A percentile compares a stretch with the other conserved stretches of the same genome.
Evolutionary conservation across 2,113 vertebrate genomes (phyloP).

Genomic region (Paramisgurnus dabryanus): DNA sequence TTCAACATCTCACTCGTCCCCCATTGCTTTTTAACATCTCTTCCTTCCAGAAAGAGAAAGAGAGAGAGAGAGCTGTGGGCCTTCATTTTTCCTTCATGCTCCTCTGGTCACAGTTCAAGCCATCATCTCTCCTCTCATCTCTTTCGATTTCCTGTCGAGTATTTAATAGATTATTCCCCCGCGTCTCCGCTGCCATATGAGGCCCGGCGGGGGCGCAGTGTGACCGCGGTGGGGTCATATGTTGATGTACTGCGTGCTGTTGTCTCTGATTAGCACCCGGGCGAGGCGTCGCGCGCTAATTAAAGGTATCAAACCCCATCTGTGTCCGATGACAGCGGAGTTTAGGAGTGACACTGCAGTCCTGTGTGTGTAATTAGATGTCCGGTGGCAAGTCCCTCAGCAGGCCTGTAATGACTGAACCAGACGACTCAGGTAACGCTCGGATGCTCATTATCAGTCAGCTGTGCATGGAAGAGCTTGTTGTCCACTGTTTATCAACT

Average conservation of each 20-base stretch:
- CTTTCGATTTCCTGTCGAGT: conserved; percentile 55
- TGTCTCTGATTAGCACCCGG: conserved; percentile 48
- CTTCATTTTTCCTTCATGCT: conserved; percentile 59
- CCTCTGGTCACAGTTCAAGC: conserved; percentile 52
- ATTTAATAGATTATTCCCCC: conserved; percentile 58
- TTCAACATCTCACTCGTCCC: conserved; percentile 45
- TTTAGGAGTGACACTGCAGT: conserved; percentile 39
- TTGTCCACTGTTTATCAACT: conserved; percentile 30
- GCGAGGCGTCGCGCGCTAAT: conserved; percentile 41
- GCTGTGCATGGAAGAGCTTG: conserved; percentile 7
- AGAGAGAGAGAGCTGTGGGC: conserved; percentile 27
- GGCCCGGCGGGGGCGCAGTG: conserved; percentile 20
- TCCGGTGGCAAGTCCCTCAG: conserved; percentile 22
- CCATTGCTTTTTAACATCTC: conserved; percentile 46
- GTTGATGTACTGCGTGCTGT: conserved; percentile 27
- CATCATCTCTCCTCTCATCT: conserved; percentile 57
- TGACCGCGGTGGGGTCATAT: conserved; percentile 36
- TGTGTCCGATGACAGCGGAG: conserved; percentile 42
- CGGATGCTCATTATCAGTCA: conserved; percentile 33
- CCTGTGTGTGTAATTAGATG: conserved; percentile 52
- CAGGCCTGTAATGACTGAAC: conserved; percentile 25
- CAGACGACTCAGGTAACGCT: conserved; percentile 43
- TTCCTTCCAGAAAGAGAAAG: conserved; percentile 27
- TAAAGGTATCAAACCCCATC: conserved; percentile 46
- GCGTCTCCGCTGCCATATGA: conserved; percentile 36